Conservation (phyloP, 2,113 vertebrate species). For the Labrus mixtus region DNA sequence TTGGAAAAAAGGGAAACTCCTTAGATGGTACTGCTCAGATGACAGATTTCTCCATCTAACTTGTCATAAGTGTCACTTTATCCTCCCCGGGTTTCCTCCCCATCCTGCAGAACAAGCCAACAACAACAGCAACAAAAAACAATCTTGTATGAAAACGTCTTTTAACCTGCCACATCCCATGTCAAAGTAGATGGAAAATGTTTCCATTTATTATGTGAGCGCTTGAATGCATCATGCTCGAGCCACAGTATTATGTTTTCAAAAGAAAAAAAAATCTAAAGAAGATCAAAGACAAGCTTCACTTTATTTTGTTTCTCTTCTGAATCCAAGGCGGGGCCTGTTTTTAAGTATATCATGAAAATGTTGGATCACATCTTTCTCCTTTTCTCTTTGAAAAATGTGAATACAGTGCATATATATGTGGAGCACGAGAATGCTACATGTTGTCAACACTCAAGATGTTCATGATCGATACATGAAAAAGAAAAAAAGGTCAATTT, state of each 20-base stretch:
- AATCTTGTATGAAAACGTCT: too few relatives aligned
- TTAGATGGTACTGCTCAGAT: constrained; percentile 39
- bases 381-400: constrained; percentile 65
- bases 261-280: constrained; percentile 33
- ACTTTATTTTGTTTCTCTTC: constrained; percentile 64
- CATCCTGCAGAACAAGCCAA: constrained; percentile 1
- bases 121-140: too few relatives aligned
- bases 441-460: constrained; percentile 56
- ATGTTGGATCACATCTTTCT: constrained; percentile 53
- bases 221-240: constrained; percentile 51
- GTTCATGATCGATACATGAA: too few relatives aligned
- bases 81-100: constrained; percentile 33
- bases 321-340: too few relatives aligned
- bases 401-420: constrained; percentile 75
- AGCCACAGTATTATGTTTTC: constrained; percentile 60
- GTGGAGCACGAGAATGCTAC: constrained; percentile 71
- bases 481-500: constrained; percentile 57
- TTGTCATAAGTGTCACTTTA: constrained; percentile 67
- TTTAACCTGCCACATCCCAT: too few relatives aligned
- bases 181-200: too few relatives aligned
- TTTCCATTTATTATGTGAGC: constrained; percentile 52
- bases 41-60: constrained; percentile 49
- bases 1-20: constrained; percentile 48
- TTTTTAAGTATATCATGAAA: too few relatives aligned
- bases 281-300: constrained; percentile 49